These are phyloP conservation scores for Bombus picipes DNA, from an alignment of 1,140 invertebrate species.

Conservation along the genomic window DNA sequence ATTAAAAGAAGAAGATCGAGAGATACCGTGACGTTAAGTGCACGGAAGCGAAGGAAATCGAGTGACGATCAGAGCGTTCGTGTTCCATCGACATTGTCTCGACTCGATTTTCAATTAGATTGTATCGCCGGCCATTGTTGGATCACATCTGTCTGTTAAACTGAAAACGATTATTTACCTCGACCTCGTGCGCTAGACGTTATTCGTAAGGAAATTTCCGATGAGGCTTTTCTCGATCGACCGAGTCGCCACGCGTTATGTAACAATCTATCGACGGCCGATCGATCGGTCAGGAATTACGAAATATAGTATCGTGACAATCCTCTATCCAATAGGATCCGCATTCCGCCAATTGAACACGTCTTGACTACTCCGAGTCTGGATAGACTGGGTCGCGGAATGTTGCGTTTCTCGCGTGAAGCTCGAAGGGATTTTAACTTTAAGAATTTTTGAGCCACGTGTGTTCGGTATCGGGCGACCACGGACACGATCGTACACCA, in stretches of 20 bases:
- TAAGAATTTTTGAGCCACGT: neutral
- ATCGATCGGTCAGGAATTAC: neutral
- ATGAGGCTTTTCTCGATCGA: neutral
- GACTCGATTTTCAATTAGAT: neutral
- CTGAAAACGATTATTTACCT: slow-evolving; percentile 3
- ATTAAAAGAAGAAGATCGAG: neutral
- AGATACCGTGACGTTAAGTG: neutral
- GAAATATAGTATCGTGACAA: neutral
- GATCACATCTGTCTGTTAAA: slow-evolving; percentile 1
- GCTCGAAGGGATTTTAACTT: neutral
- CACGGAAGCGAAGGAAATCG: neutral
- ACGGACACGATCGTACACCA: neutral
- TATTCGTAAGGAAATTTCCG: neutral
- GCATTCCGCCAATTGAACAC: neutral
- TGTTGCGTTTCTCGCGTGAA: neutral
- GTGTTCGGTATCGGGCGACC: neutral
- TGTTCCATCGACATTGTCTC: neutral
- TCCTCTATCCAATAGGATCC: neutral
- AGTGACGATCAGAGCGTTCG: neutral
- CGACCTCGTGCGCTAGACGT: neutral
- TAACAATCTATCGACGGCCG: neutral
- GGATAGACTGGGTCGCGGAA: no score
- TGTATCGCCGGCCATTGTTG: neutral
- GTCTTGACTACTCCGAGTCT: neutral
- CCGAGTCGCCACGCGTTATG: neutral